These are phyloP conservation scores for Pristionchus arcanus DNA, from an alignment of 2,888 invertebrate genomes.

Conservation along the genomic window DNA sequence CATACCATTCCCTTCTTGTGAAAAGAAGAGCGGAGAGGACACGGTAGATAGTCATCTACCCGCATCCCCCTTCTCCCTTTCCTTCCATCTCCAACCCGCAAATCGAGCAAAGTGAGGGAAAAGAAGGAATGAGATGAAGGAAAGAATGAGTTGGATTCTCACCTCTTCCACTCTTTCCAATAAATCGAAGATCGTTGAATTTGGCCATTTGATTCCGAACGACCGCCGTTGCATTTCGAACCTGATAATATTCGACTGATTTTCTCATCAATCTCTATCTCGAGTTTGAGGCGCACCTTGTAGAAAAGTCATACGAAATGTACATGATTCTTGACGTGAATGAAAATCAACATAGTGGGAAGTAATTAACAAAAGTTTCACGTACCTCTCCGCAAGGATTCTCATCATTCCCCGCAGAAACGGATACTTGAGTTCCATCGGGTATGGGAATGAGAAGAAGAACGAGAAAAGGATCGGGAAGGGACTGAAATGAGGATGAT, in stretches of 20 bases:
- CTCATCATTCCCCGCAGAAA: constrained; percentile 97
- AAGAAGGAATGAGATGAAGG: neutral
- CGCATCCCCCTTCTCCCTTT: neutral
- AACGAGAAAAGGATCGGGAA: constrained; percentile 93
- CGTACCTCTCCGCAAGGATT: constrained; percentile 90
- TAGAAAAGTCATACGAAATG: too few relatives aligned
- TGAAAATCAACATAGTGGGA: too few relatives aligned
- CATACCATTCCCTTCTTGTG: neutral
- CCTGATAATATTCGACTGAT: neutral
- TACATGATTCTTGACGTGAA: too few relatives aligned
- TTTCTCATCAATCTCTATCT: too few relatives aligned
- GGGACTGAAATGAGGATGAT: constrained; percentile 82
- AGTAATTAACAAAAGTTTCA: too few relatives aligned
- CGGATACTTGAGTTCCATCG: constrained; percentile 92
- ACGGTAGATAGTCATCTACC: constrained; percentile 47
- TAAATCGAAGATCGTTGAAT: constrained; percentile 97
- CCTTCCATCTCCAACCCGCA: constrained; percentile 4
- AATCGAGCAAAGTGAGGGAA: neutral
- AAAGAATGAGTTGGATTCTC: neutral
- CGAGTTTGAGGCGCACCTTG: too few relatives aligned
- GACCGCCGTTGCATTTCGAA: constrained; percentile 89
- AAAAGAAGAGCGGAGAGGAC: constrained; percentile 45
- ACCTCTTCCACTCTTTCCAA: constrained; percentile 98
- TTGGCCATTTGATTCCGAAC: constrained; percentile 98
- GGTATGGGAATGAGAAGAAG: constrained; percentile 91